Conservation (phyloP, 2,113 vertebrate genomes). For the Opisthocomus hoazin region DNA sequence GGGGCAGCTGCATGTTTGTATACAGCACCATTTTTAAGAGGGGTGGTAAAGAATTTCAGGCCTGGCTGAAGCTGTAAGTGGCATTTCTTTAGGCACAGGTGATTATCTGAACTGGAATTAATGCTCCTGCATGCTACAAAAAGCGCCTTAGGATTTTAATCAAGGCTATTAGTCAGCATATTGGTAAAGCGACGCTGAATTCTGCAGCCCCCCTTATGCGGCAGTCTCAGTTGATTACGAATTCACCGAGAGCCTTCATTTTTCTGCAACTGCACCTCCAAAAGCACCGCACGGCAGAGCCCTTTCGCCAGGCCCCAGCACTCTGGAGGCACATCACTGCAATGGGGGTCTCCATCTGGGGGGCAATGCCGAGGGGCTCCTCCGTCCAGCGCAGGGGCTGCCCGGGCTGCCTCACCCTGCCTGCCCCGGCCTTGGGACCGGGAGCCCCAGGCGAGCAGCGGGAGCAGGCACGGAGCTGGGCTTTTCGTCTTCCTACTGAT, state of each 20-base stretch:
- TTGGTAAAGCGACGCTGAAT: neutral
- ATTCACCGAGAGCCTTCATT: neutral
- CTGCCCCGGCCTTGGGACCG: neutral
- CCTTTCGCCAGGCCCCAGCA: neutral
- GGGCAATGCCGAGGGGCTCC: neutral
- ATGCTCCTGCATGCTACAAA: neutral
- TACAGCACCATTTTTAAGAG: neutral
- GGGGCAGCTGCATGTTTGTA: neutral
- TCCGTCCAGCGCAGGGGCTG: neutral
- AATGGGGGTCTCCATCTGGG: neutral
- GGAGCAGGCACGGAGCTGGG: neutral
- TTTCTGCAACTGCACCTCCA: neutral
- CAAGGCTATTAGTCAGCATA: constrained; percentile 36
- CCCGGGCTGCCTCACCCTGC: neutral
- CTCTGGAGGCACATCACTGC: neutral
- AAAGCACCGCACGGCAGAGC: neutral
- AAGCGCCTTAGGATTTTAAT: constrained; percentile 31
- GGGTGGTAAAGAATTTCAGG: neutral
- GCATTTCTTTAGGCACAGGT: constrained; percentile 32
- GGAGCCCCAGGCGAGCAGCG: neutral
- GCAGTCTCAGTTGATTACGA: neutral
- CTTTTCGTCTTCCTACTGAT: neutral
- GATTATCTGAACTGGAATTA: constrained; percentile 49
- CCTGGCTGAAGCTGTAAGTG: neutral
- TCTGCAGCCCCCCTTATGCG: neutral